Evolutionary conservation across 2,797 vertebrate genomes (phyloP), one percentile per base, ranked within the genome.

Genomic region (Acrocephalus scirpaceus): DNA sequence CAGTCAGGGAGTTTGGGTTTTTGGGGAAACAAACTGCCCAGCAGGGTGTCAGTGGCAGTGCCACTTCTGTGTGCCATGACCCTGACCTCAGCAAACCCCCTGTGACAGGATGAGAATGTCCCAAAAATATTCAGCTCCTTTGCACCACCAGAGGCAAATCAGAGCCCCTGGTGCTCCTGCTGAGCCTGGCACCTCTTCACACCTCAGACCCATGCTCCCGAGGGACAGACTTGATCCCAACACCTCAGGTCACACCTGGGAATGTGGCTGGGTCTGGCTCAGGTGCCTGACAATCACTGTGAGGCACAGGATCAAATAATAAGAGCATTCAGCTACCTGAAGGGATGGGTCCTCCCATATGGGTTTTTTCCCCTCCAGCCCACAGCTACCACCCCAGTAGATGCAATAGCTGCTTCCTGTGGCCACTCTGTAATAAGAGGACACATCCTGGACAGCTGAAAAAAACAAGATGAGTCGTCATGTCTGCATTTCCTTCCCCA

Each of bases 161-260:
- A 45, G 48, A 74, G 38, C 15, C 20, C 47, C 11, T 0, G 0
- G 12, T 2, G 1, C 9, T 79, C 19, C 50, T 4, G 0, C 21
- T 9, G 14, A 38, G 27, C 22, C 32, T 5, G 32, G 22, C 32
- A 60, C 36, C 51, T 57, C 34, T 47, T 21, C 1, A 1, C 1
- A 1, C n/a, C 20, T 30, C 60, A 16, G 36, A n/a, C 34, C 56
- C 22, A 5, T 1, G 13, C 27, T 70, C 70, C 1, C 0, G 5
- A 57, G 44, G 22, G 26, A 50, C 34, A 44, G 57, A 9, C 38
- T 70, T n/a, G 23, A 76, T 45, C 42, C 38, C 61, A 65, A 1
- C 16, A 27, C 13, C 65, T 44, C 71, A 45, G 32, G 19, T 66
- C 61, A 70, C 29, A 40, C 13, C 29, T 47, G 30, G 80, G 47